A percentile compares a stretch with the other conserved stretches of the same genome.
phyloP scores from a whole-genome alignment of 2,113 vertebrate species.

The Dolichallabes microphthalmus region DNA sequence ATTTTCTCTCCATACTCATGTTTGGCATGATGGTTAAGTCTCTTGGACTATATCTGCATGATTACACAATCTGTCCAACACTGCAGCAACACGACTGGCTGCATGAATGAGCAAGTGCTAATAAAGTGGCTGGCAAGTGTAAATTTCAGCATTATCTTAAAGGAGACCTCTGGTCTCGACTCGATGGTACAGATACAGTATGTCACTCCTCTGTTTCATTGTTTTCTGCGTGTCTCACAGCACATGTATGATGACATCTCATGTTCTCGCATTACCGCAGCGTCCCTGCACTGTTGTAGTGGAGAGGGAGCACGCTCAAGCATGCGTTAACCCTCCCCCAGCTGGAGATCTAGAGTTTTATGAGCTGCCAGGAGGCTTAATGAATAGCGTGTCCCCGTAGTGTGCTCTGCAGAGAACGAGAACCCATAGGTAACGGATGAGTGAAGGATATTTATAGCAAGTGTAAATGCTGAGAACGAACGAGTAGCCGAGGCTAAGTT shows the following conservation, averaged over 20 bases:
- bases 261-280: slow-evolving; percentile 40
- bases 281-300: not conserved
- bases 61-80: not conserved
- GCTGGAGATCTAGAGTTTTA: slow-evolving; percentile 37
- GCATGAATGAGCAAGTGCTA: not conserved
- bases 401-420: not conserved
- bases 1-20: not conserved
- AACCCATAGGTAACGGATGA: slow-evolving; percentile 21
- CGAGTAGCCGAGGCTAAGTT: slow-evolving; percentile 5
- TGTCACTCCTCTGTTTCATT: slow-evolving; percentile 12
- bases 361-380: slow-evolving; percentile 46
- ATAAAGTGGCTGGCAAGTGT: not conserved
- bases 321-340: not conserved
- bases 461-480: slow-evolving; percentile 24
- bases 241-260: slow-evolving; percentile 36
- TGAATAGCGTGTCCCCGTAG: slow-evolving; percentile 37
- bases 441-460: slow-evolving; percentile 36
- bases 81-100: not conserved
- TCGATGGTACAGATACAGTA: not conserved
- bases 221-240: not conserved
- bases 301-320: slow-evolving; percentile 13
- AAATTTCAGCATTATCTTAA: not conserved
- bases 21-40: not conserved
- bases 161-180: not conserved
- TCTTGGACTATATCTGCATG: not conserved